Conservation (phyloP, 1,140 invertebrate species). For the Orchestia grillus region DNA sequence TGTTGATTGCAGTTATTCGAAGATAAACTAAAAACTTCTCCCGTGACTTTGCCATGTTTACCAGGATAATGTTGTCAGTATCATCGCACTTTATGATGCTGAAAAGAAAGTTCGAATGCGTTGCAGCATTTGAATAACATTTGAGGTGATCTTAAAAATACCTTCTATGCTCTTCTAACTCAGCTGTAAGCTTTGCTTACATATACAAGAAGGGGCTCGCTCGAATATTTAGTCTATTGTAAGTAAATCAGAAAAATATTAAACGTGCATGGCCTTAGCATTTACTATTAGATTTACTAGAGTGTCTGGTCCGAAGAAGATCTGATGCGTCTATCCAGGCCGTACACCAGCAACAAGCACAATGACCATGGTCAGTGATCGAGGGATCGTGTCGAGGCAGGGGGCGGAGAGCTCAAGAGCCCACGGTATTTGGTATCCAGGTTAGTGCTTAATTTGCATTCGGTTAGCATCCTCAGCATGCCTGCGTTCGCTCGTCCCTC, state of each 20-base stretch:
- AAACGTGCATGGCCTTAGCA: not conserved
- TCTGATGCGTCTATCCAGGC: not conserved
- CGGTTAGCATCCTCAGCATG: slow-evolving; percentile 56
- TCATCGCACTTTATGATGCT: not conserved
- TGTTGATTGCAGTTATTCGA: not conserved
- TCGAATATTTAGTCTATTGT: not conserved
- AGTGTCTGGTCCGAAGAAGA: not conserved
- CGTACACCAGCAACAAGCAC: slow-evolving; percentile 12
- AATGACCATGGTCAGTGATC: slow-evolving; percentile 48
- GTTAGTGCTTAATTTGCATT: slow-evolving; percentile 56
- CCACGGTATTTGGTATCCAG: slow-evolving; percentile 53
- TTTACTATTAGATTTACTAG: not conserved
- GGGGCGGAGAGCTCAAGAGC: slow-evolving; percentile 49
- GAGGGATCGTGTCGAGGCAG: slow-evolving; percentile 37
- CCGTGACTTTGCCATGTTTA: not conserved
- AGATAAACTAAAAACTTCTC: not conserved
- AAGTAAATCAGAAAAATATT: not conserved
- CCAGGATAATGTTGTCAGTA: not conserved
- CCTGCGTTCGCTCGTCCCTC: slow-evolving; percentile 15
- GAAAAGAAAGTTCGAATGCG: no score
- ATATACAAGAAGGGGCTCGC: not conserved
- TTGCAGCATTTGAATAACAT: no score
- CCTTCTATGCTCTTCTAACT: no score
- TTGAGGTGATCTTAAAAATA: no score
- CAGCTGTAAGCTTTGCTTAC: not conserved